These are phyloP conservation scores for Diorhabda sublineata DNA, from an alignment of 1,140 invertebrate genomes.

Conservation along the genomic window DNA sequence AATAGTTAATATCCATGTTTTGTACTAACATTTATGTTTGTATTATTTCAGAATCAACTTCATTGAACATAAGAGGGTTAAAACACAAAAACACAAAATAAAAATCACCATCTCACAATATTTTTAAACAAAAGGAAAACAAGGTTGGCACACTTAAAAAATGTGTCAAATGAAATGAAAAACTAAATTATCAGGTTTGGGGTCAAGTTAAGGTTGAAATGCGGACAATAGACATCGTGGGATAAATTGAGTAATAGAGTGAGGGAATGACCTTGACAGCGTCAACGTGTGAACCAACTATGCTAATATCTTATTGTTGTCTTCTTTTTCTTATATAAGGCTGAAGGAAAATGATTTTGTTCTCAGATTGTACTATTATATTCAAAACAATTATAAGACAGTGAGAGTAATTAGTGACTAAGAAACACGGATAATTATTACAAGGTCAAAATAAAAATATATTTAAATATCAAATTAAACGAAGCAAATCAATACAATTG, in stretches of 20 bases:
- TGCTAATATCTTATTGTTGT: constrained; percentile 33
- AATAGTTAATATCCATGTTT: no score
- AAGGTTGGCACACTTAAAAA: background rate
- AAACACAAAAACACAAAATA: no score
- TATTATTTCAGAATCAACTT: no score
- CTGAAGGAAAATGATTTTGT: constrained; percentile 13
- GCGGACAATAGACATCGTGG: constrained; percentile 31
- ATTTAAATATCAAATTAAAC: background rate
- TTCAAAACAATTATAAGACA: constrained; percentile 10
- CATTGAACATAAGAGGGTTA: no score
- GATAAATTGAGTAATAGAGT: constrained; percentile 31
- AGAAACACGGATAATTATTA: background rate
- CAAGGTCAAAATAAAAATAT: background rate
- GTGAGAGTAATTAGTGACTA: constrained; percentile 19
- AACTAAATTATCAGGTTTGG: constrained; percentile 22
- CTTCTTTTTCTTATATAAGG: constrained; percentile 22
- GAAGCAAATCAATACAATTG: background rate
- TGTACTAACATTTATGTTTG: no score
- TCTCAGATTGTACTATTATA: constrained; percentile 19
- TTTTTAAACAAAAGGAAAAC: background rate
- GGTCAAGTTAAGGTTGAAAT: constrained; percentile 33
- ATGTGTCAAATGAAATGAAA: constrained; percentile 4
- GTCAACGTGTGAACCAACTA: constrained; percentile 35
- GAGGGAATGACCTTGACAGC: constrained; percentile 35
- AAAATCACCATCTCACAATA: no score